These are phyloP conservation scores for Chloropsis hardwickii DNA, from an alignment of 2,113 vertebrate genomes.

Conservation along the genomic window DNA sequence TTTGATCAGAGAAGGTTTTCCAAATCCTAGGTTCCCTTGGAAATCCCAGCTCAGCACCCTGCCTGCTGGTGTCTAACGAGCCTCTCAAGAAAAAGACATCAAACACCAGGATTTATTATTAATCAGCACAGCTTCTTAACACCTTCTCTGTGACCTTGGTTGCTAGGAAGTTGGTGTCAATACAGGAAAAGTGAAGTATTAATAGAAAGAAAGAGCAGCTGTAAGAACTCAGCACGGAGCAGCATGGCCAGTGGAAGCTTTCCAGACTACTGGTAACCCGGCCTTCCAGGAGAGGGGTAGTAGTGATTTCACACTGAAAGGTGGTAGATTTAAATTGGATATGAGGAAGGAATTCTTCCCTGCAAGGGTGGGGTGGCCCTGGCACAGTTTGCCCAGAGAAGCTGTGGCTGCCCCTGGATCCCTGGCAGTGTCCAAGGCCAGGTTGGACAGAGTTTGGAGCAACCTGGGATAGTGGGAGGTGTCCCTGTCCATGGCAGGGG, in stretches of 20 bases:
- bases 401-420: not conserved
- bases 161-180: slow-evolving; percentile 49
- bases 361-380: accelerated
- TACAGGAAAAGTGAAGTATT: slow-evolving; percentile 34
- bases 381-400: not conserved
- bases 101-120: slow-evolving; percentile 2
- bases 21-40: not conserved
- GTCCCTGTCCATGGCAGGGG: not conserved
- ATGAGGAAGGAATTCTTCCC: not conserved
- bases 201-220: slow-evolving; percentile 57
- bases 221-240: not conserved
- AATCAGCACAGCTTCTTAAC: slow-evolving; percentile 28
- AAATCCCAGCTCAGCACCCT: slow-evolving; percentile 11
- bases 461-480: accelerated
- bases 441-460: accelerated
- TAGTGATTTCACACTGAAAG: not conserved
- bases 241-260: not conserved
- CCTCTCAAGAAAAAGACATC: not conserved
- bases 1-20: not conserved
- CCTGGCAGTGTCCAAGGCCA: not conserved
- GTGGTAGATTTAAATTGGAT: not conserved
- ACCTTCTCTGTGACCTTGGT: slow-evolving; percentile 43
- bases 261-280: not conserved
- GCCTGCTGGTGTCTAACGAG: not conserved
- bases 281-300: not conserved